A percentile compares a stretch with the other conserved stretches of the same genome.
Conservation (phyloP, 2,797 vertebrate genomes). For the Anolis apletophallus region DNA sequence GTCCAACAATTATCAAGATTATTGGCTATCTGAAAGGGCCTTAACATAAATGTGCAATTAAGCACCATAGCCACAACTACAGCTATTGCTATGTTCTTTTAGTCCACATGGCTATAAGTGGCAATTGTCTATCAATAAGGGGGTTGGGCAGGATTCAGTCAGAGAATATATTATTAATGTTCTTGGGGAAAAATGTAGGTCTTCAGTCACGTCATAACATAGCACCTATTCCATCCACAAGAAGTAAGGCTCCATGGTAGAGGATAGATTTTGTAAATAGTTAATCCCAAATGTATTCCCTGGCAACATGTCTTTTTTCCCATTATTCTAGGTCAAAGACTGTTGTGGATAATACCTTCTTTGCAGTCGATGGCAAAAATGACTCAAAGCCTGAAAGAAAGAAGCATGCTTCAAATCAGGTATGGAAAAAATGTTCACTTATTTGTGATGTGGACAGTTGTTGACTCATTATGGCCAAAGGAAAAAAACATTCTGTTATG, state of each 20-base stretch:
- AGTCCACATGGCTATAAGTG: not conserved
- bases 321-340: constrained; percentile 85
- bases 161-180: not conserved
- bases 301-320: constrained; percentile 25
- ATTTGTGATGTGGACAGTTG: not conserved
- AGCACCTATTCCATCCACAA: too few relatives aligned
- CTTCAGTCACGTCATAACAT: not conserved
- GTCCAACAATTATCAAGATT: too few relatives aligned
- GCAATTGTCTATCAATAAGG: not conserved
- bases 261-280: too few relatives aligned
- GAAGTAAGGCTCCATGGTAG: too few relatives aligned
- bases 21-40: too few relatives aligned
- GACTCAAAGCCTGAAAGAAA: constrained; percentile 89
- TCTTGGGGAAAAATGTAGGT: not conserved
- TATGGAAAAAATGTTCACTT: constrained; percentile 58
- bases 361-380: constrained; percentile 80
- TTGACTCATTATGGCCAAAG: not conserved
- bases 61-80: not conserved
- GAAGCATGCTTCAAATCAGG: constrained; percentile 88
- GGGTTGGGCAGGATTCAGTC: not conserved
- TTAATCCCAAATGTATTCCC: too few relatives aligned
- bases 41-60: not conserved
- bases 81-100: not conserved
- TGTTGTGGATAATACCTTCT: constrained; percentile 81
- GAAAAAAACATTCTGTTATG: too few relatives aligned